phyloP scores from a whole-genome alignment of 2,797 vertebrate genomes.

The Gymnothorax javanicus region DNA sequence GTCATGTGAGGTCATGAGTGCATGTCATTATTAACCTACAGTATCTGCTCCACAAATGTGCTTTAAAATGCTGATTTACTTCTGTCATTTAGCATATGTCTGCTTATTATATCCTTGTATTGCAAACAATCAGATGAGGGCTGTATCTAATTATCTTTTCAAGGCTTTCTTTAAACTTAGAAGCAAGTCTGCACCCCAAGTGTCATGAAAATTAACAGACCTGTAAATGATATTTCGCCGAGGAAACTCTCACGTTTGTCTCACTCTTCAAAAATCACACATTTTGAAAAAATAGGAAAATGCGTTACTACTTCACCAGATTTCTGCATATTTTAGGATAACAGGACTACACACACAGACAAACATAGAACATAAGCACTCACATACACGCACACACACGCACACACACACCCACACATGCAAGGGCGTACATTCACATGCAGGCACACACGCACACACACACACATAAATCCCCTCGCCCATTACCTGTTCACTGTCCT shows the following conservation, averaged over 20 bases:
- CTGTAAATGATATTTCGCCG: conserved; percentile 29
- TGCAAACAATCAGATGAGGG: not conserved
- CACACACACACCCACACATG: not conserved
- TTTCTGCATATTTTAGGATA: too few species aligned
- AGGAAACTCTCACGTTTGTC: not conserved
- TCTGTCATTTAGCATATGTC: not conserved
- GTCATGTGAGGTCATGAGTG: not conserved
- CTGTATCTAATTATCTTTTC: not conserved
- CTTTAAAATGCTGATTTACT: not conserved
- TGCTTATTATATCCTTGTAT: not conserved
- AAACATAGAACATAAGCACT: not conserved
- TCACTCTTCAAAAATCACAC: not conserved
- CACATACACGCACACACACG: not conserved
- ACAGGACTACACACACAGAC: too few species aligned
- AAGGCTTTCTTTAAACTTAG: conserved; percentile 38
- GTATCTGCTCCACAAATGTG: not conserved
- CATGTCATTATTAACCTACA: not conserved
- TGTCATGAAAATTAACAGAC: not conserved
- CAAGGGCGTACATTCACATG: not conserved
- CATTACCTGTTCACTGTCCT: conserved; percentile 90
- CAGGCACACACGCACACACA: not conserved
- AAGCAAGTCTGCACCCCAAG: conserved; percentile 38
- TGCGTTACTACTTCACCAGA: not conserved
- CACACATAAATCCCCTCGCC: not conserved
- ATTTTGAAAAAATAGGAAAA: conserved; percentile 35